A percentile compares a stretch with the other conserved stretches of the same genome.
Conservation (phyloP, 2,113 vertebrate species). For the Cromileptes altivelis region DNA sequence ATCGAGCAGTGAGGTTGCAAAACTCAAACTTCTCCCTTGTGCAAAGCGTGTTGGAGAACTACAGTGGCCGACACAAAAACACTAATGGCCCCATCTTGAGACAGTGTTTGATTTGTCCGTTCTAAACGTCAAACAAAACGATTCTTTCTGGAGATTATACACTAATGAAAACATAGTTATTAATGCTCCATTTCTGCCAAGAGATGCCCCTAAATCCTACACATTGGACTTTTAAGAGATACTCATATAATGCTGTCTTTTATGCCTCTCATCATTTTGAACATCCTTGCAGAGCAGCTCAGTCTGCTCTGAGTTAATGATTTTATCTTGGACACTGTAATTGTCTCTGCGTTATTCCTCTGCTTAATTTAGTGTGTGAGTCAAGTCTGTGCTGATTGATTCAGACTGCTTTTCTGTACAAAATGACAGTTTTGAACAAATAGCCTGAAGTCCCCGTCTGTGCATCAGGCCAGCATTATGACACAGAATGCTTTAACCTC, state of each 20-base stretch:
- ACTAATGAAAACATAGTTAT: too few species aligned
- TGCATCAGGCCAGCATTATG: background rate
- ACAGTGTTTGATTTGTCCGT: too few species aligned
- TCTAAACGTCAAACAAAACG: too few species aligned
- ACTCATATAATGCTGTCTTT: background rate
- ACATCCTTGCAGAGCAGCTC: background rate
- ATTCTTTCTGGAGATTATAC: too few species aligned
- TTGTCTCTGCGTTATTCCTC: constrained; percentile 28
- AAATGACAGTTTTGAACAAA: background rate
- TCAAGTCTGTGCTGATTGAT: background rate
- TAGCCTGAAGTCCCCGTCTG: background rate
- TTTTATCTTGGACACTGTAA: background rate
- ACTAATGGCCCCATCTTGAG: too few species aligned
- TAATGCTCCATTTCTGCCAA: too few species aligned
- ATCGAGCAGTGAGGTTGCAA: too few species aligned
- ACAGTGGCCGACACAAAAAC: too few species aligned
- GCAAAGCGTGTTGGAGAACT: too few species aligned
- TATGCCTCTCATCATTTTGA: background rate
- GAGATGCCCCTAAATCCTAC: too few species aligned
- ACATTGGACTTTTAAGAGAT: too few species aligned
- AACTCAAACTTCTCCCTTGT: too few species aligned
- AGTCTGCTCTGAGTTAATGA: background rate
- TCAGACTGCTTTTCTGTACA: background rate
- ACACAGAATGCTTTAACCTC: background rate
- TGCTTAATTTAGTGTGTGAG: constrained; percentile 11